These are phyloP conservation scores for Porites cylindrica DNA, from an alignment of 92 coral and sea anemone species.

Conservation along the genomic window DNA sequence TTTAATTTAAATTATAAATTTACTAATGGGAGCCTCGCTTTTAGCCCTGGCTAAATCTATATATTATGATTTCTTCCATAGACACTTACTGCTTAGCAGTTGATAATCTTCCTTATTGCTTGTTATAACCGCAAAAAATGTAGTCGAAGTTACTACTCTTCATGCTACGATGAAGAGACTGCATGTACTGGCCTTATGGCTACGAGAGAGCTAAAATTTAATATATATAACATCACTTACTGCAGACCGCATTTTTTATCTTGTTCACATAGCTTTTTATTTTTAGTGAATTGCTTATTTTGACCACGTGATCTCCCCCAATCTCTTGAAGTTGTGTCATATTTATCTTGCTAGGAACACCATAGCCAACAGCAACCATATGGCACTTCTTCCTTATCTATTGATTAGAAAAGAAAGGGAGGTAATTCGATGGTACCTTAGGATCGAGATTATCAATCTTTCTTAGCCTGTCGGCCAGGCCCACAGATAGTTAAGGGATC, in stretches of 20 bases:
- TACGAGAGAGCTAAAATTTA: not conserved
- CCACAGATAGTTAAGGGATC: too few relatives aligned
- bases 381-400: slow-evolving; percentile 13
- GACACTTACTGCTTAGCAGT: too few relatives aligned
- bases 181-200: not conserved
- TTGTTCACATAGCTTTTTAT: not conserved
- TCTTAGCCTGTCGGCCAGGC: too few relatives aligned
- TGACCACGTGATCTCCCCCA: slow-evolving; percentile 31
- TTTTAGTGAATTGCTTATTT: not conserved
- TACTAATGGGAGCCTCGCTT: too few relatives aligned
- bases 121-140: too few relatives aligned
- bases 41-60: too few relatives aligned
- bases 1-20: too few relatives aligned
- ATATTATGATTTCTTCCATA: too few relatives aligned
- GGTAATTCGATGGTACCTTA: not conserved
- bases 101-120: too few relatives aligned
- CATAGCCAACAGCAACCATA: slow-evolving; percentile 54
- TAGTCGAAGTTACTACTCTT: too few relatives aligned
- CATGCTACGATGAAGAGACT: too few relatives aligned
- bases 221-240: slow-evolving; percentile 5
- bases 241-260: slow-evolving; percentile 18
- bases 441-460: not conserved
- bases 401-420: not conserved
- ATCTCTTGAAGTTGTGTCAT: slow-evolving; percentile 39
- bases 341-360: slow-evolving; percentile 2